Evolutionary conservation across 2,888 invertebrate genomes (phyloP).

Genomic region (Diarsia dahlii): DNA sequence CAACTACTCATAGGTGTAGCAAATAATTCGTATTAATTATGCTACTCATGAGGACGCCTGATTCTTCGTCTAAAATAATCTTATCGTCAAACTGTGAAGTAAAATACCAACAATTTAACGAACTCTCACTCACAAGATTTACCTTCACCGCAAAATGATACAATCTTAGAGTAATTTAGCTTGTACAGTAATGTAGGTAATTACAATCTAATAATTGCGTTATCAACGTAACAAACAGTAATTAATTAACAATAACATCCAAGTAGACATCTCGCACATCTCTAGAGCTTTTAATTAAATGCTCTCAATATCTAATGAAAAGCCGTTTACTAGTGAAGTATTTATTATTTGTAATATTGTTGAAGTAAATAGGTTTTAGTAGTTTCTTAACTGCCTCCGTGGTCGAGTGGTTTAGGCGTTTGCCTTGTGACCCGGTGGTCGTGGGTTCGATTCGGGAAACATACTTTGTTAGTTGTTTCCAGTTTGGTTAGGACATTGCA

Average conservation of each 20-base stretch:
- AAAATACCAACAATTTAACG: neutral
- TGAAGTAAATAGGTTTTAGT: too few species aligned
- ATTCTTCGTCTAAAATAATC: too few species aligned
- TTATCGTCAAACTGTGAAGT: neutral
- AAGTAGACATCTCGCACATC: neutral
- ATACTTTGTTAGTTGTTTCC: too few species aligned
- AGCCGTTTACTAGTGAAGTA: neutral
- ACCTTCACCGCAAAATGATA: neutral
- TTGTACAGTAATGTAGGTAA: neutral
- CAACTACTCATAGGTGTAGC: too few species aligned
- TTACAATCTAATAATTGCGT: constrained; percentile 9
- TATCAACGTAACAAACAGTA: constrained; percentile 14
- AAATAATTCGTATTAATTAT: too few species aligned
- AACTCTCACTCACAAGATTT: neutral
- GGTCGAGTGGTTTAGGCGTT: too few species aligned
- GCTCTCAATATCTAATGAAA: constrained; percentile 11
- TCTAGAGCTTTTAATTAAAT: constrained; percentile 24
- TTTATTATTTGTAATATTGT: too few species aligned
- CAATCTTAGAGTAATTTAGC: constrained; percentile 7
- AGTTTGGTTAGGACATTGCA: too few species aligned
- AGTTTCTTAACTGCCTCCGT: too few species aligned
- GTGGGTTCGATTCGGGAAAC: too few species aligned
- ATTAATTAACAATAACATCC: constrained; percentile 21
- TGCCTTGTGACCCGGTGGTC: too few species aligned
- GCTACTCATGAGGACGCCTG: too few species aligned